Base-by-base conservation (phyloP, 2,888 invertebrate genomes). In the Coenonympha arcania region DNA sequence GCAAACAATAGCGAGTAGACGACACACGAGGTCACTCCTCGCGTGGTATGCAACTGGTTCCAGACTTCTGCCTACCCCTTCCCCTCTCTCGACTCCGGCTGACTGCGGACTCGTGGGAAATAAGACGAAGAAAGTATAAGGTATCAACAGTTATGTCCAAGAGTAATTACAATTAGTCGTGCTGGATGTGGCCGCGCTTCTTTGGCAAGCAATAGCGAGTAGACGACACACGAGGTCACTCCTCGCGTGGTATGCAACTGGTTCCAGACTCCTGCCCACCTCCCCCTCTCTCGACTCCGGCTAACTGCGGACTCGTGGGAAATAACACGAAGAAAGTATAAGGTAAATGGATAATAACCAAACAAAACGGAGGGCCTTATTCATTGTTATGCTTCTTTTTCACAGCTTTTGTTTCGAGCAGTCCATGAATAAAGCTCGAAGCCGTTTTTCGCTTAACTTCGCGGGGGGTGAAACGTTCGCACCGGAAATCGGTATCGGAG, bases 401-500 rank as follows among this genome's bases (percentile, higher is more conserved):
- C n/a, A n/a, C 34, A 22, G 24, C 20, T 45, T 42, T 42, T 40
- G 34, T 52, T 50, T 50, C 24, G 46, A 20, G 20, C 20, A 9
- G 39, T 24, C 22, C 13, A 18, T 24, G 24, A 33, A 33, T 31
- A 15, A 22, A 13, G 15, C 39, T 22, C 39, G 28, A 3, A 22
- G 30, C 4, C 6, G 44, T 48, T 46, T 49, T 37, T 45, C 31
- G 37, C 33, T 16, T 26, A 40, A 39, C 22, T 48, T 40, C 30
- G 46, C 51, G 43, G 51, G 53, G 54, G 53, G 53, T 54, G 55
- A 48, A 52, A 65, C 59, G 63, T 69, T 69, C 61, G 67, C 70
- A 66, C 73, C 74, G 78, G 78, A 79, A 73, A 69, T 69, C 57
- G 59, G 59, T 62, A 62, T 61, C 61, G 53, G 58, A 58, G 61